Conservation (phyloP, 2,113 vertebrate genomes). For the Leptobrachium ailaonicum region DNA sequence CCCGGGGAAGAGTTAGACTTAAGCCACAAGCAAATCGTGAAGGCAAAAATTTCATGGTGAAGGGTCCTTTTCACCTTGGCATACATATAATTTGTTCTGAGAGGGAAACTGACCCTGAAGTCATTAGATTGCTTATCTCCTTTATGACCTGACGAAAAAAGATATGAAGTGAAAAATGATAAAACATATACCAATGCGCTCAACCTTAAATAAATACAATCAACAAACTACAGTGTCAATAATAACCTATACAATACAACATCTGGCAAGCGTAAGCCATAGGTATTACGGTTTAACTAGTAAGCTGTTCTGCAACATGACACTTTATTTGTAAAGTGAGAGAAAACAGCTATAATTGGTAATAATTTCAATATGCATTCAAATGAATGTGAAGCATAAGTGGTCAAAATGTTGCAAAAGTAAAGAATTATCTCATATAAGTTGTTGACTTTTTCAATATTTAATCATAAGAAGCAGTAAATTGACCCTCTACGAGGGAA, state of each 20-base stretch:
- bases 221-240: not conserved
- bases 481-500: no score
- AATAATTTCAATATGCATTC: no score
- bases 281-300: constrained; percentile 5
- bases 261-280: not conserved
- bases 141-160: constrained; percentile 45
- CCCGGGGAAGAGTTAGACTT: constrained; percentile 89
- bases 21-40: constrained; percentile 96
- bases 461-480: no score
- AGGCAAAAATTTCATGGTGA: constrained; percentile 93
- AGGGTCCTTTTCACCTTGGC: constrained; percentile 94
- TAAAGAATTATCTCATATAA: no score
- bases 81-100: constrained; percentile 94
- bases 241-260: not conserved
- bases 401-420: no score
- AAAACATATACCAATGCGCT: not conserved
- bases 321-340: no score
- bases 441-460: no score
- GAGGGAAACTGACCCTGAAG: constrained; percentile 66
- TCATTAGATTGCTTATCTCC: constrained; percentile 44
- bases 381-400: no score
- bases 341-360: no score
- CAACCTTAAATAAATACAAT: constrained; percentile 17
- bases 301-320: not conserved
- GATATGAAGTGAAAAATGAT: constrained; percentile 17